Evolutionary conservation across 2,113 vertebrate genomes (phyloP), one percentile per base, ranked within the genome.

Genomic region (Phrynocephalus versicolor): DNA sequence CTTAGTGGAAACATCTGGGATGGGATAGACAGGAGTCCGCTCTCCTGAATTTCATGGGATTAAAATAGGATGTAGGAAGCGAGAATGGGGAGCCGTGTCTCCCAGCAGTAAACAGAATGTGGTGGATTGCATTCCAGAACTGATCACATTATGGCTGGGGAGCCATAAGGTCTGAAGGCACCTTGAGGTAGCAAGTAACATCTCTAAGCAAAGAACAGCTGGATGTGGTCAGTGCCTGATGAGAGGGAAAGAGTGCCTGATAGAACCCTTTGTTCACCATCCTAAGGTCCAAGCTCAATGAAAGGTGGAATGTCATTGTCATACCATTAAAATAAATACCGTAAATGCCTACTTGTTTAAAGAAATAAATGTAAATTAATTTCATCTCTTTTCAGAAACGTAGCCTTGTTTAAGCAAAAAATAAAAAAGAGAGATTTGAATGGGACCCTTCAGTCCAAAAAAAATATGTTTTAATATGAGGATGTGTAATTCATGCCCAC

Each of bases 1-100:
- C 14, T 79, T 83, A 79, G 55, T 14, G 41, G 76, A 19, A 41
- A 74, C 67, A 58, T 64, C 81, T 64, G 70, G 82, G 81, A 45
- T 18, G 70, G 21, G 37, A 2, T 27, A 79, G 19, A 2, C 15
- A 71, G 37, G 25, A 87, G 70, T 39, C 55, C 21, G n/a, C 15
- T 30, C 27, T 69, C 45, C 62, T 69, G 62, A 51, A 70, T 60
- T 41, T 51, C 10, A 16, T 25, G 62, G 67, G 10, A 71, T 51
- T 37, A 70, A 7, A 23, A 35, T 5, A 55, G 51, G 39, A 21
- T 19, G 21, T n/a, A 72, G 75, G 25, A 30, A 33, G 45, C n/a
- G 71, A 39, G 27, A 27, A 30, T 27, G 18, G 16, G n/a, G 41
- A 51, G 15, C 5, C 39, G 51, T 39, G 58, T n/a, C n/a, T 71